These are phyloP conservation scores for Anabas testudineus DNA, from an alignment of 2,797 vertebrate species.

Conservation along the genomic window DNA sequence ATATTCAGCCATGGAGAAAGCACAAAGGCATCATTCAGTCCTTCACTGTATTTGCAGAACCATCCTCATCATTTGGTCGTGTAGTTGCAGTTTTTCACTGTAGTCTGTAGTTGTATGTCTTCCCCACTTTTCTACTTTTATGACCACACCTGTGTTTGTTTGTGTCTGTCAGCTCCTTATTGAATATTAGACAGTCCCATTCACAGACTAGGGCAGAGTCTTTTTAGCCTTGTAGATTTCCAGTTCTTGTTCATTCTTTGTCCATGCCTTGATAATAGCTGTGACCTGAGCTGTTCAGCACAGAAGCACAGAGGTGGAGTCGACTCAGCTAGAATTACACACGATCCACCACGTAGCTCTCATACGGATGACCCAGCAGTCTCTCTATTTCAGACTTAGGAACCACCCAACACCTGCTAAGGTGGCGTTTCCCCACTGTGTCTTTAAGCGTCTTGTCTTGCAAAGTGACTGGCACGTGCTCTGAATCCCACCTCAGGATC, in stretches of 20 bases:
- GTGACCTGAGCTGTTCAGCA: constrained; percentile 45
- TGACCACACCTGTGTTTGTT: constrained; percentile 12
- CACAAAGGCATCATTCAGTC: constrained; percentile 42
- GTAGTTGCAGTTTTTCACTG: constrained; percentile 10
- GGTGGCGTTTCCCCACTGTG: constrained; percentile 73
- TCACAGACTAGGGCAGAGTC: constrained; percentile 14
- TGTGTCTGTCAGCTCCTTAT: constrained; percentile 1
- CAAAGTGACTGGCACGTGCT: constrained; percentile 75
- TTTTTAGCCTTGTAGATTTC: constrained; percentile 14
- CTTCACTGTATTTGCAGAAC: neutral
- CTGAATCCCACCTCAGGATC: constrained; percentile 73
- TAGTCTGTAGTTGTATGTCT: constrained; percentile 14
- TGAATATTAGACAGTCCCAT: constrained; percentile 12
- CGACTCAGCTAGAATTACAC: constrained; percentile 51
- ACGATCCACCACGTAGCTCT: constrained; percentile 83
- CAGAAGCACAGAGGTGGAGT: constrained; percentile 39
- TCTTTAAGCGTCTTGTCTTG: constrained; percentile 87
- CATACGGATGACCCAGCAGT: constrained; percentile 84
- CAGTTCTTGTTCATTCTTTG: constrained; percentile 45
- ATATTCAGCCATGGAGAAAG: constrained; percentile 26
- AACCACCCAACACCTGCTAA: constrained; percentile 86
- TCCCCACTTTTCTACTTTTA: neutral
- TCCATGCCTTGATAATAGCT: constrained; percentile 13
- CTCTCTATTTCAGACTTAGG: constrained; percentile 79
- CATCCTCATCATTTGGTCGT: constrained; percentile 19